Evolutionary conservation across 2,797 vertebrate genomes (phyloP).

Genomic region (Steatocranus sp.): DNA sequence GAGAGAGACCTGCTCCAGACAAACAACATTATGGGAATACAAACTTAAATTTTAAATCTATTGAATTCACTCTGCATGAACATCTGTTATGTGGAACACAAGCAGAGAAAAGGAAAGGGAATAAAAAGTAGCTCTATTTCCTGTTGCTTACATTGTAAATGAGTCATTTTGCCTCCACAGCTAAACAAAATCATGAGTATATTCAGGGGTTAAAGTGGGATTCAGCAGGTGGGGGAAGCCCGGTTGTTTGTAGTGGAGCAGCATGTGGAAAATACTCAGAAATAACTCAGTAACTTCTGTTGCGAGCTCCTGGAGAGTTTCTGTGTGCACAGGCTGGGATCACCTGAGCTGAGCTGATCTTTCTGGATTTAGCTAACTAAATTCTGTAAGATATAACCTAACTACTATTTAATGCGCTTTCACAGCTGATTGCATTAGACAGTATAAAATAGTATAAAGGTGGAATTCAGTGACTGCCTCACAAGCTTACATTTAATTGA

Average conservation of each 20-base stretch:
- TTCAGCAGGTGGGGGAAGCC: not conserved
- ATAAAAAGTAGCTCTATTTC: not conserved
- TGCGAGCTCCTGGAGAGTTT: not conserved
- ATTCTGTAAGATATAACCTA: not conserved
- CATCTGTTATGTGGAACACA: not conserved
- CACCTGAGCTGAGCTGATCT: not conserved
- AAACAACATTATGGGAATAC: not conserved
- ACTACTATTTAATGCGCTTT: not conserved
- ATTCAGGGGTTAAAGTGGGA: not conserved
- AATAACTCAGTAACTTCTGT: not conserved
- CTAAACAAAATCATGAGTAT: not conserved
- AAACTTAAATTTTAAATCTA: not conserved
- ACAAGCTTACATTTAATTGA: not conserved
- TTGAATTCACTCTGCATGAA: not conserved
- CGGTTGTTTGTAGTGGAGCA: not conserved
- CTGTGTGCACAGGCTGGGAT: not conserved
- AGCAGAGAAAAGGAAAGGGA: not conserved
- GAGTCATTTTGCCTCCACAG: not conserved
- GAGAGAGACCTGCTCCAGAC: not conserved
- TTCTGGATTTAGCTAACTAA: not conserved
- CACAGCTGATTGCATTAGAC: not conserved
- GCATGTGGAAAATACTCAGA: not conserved
- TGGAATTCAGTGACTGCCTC: not conserved
- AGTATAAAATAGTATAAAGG: not conserved
- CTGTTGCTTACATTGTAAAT: not conserved